phyloP scores from a whole-genome alignment of 2,888 invertebrate genomes.

The Philonicus albiceps region DNA sequence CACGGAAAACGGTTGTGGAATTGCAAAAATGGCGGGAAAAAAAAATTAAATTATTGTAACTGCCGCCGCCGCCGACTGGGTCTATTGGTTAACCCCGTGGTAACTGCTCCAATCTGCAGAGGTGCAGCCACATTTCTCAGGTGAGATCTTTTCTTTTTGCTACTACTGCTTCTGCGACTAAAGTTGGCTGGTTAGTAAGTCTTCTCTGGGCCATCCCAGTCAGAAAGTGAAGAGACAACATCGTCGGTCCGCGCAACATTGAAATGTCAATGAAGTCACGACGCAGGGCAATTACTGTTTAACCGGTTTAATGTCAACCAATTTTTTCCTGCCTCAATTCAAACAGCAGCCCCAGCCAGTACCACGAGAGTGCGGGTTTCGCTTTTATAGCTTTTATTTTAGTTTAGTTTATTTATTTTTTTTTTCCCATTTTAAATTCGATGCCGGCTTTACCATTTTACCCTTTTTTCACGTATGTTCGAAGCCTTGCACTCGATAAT shows the following conservation, averaged over 20 bases:
- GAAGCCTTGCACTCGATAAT: slow-evolving; percentile 35
- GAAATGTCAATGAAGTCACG: slow-evolving; percentile 47
- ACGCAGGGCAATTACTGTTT: slow-evolving; percentile 43
- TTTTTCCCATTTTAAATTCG: neutral
- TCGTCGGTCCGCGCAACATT: slow-evolving; percentile 41
- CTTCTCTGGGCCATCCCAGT: slow-evolving; percentile 29
- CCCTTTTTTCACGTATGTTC: slow-evolving; percentile 10
- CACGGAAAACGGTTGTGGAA: neutral
- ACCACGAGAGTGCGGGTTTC: slow-evolving; percentile 1
- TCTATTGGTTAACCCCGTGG: slow-evolving; percentile 5
- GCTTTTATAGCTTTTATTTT: slow-evolving; percentile 9
- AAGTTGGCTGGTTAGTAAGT: slow-evolving; percentile 3
- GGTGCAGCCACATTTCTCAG: slow-evolving; percentile 34
- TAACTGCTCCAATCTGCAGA: slow-evolving; percentile 14
- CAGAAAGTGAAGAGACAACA: slow-evolving; percentile 42
- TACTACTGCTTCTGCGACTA: neutral
- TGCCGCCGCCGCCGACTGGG: neutral
- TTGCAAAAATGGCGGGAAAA: neutral
- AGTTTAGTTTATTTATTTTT: neutral
- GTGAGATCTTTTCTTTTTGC: slow-evolving; percentile 17
- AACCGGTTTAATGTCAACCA: slow-evolving; percentile 44
- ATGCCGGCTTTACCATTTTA: neutral
- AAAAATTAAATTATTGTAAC: neutral
- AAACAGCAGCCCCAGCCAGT: neutral
- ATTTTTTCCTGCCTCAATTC: slow-evolving; percentile 22